These are phyloP conservation scores for Dicycla oo DNA, from an alignment of 2,888 invertebrate species.

Conservation along the genomic window DNA sequence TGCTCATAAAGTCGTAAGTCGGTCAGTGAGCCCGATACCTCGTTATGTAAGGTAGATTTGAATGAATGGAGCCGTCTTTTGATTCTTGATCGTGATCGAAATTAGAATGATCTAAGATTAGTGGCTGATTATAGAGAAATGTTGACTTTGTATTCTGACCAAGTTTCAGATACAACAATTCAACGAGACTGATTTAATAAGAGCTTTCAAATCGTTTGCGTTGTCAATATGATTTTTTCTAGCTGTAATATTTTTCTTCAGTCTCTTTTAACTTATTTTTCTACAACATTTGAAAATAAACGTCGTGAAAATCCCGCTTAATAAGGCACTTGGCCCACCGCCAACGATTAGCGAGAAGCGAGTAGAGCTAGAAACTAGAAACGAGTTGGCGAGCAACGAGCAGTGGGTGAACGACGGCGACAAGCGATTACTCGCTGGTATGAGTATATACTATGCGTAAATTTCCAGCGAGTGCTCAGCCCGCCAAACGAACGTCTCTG, in stretches of 20 bases:
- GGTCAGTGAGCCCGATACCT: constrained; percentile 68
- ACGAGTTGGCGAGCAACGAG: too few species aligned
- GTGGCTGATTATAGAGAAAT: constrained; percentile 34
- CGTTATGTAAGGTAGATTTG: constrained; percentile 66
- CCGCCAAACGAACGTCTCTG: too few species aligned
- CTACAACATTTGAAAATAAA: neutral
- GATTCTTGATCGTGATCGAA: constrained; percentile 54
- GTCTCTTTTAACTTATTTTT: neutral
- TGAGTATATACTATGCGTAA: too few species aligned
- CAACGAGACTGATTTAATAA: neutral
- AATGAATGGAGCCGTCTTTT: constrained; percentile 60
- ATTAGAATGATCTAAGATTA: constrained; percentile 35
- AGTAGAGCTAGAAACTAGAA: too few species aligned
- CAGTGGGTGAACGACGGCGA: too few species aligned
- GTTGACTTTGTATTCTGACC: constrained; percentile 24
- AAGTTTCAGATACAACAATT: neutral
- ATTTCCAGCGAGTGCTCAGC: too few species aligned
- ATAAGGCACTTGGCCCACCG: too few species aligned
- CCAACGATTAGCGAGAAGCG: too few species aligned
- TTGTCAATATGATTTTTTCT: neutral
- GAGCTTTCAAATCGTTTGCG: neutral
- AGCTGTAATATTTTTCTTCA: neutral
- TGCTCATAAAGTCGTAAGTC: constrained; percentile 65
- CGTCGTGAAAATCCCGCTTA: neutral
- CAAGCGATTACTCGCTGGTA: too few species aligned